Evolutionary conservation across 2,797 vertebrate species (phyloP).

Genomic region (Onychomys arenicola): DNA sequence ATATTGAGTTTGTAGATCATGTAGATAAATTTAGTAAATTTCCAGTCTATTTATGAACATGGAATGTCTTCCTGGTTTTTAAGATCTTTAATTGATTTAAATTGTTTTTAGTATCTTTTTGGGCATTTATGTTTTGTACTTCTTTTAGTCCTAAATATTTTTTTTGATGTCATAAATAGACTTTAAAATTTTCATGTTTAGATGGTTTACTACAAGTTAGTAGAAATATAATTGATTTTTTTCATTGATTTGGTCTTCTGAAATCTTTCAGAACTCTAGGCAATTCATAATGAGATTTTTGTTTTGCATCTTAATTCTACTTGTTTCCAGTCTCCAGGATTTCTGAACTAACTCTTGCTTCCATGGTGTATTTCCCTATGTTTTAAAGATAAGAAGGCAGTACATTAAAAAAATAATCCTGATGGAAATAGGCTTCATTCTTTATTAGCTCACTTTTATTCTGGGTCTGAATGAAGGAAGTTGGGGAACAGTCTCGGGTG

Average conservation of each 20-base stretch:
- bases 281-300: background rate
- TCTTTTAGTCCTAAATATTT: conserved; percentile 43
- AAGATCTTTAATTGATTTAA: conserved; percentile 1
- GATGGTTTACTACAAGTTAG: background rate
- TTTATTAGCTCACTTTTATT: background rate
- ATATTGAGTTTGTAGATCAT: background rate
- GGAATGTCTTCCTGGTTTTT: conserved; percentile 20
- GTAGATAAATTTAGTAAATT: background rate
- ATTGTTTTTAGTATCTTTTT: conserved; percentile 13
- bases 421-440: background rate
- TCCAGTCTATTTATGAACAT: conserved; percentile 21
- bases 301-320: background rate
- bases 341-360: background rate
- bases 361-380: no score
- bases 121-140: background rate
- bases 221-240: conserved; percentile 48
- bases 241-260: background rate
- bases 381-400: background rate
- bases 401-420: background rate
- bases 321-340: background rate
- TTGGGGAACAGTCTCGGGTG: background rate
- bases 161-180: conserved; percentile 32
- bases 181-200: conserved; percentile 44
- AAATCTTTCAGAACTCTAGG: conserved; percentile 24
- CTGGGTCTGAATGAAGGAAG: background rate